Conservation (phyloP, 2,797 vertebrate genomes). For the Platalea minor region DNA sequence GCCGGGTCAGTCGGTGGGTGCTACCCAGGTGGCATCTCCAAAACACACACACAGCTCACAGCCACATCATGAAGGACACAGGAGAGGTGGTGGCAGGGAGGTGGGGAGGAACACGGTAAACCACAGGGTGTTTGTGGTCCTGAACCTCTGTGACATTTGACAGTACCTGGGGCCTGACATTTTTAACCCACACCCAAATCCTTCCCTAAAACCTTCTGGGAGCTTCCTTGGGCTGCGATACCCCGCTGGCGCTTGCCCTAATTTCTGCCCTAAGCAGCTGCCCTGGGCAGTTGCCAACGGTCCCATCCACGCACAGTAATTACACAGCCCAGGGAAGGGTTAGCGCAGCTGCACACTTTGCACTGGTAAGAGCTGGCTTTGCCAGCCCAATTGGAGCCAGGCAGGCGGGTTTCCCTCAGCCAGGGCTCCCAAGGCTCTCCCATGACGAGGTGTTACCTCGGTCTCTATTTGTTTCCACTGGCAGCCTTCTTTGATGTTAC, state of each 20-base stretch:
- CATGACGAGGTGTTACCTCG: background rate
- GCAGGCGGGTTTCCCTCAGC: background rate
- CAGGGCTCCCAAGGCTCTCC: background rate
- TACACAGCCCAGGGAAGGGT: background rate
- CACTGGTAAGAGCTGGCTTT: background rate
- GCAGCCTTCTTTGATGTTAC: constrained; percentile 9
- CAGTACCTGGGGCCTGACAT: background rate
- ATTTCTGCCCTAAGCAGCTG: background rate
- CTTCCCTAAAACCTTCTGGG: background rate
- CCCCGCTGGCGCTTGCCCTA: fast-evolving
- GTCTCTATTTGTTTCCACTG: background rate
- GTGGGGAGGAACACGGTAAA: background rate
- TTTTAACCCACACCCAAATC: background rate
- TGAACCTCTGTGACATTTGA: background rate
- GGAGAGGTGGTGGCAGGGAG: background rate
- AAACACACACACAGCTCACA: background rate
- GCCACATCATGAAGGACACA: background rate
- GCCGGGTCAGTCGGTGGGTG: background rate
- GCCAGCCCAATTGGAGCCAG: background rate
- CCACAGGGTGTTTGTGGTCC: background rate
- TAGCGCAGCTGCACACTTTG: background rate
- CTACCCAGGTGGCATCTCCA: background rate
- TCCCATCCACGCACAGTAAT: fast-evolving
- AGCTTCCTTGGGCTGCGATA: background rate
- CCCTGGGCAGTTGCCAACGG: background rate